phyloP scores from a whole-genome alignment of 2,797 vertebrate species.

The Xenopus petersii region DNA sequence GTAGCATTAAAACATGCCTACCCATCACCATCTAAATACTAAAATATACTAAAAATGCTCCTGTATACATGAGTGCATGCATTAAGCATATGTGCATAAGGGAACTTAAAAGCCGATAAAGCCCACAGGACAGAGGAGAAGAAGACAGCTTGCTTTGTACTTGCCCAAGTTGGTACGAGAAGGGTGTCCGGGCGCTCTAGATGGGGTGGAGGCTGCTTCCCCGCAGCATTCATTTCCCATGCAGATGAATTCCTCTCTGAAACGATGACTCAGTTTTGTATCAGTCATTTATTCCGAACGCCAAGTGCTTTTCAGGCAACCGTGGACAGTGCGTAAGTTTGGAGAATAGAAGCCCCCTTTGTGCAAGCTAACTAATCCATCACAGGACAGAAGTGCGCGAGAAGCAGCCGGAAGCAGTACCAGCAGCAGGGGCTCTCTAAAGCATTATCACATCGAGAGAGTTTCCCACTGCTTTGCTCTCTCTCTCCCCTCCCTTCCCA shows the following conservation, averaged over 20 bases:
- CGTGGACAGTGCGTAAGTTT: constrained; percentile 28
- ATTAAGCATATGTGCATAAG: too few species aligned
- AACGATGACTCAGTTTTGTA: constrained; percentile 53
- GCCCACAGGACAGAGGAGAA: neutral
- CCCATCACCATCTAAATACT: too few species aligned
- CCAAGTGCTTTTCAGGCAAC: constrained; percentile 26
- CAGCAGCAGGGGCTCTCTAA: constrained; percentile 46
- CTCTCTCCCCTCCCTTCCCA: constrained; percentile 26
- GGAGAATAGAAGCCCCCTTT: constrained; percentile 30
- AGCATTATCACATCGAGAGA: constrained; percentile 46
- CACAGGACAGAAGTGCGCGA: constrained; percentile 34
- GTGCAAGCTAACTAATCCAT: constrained; percentile 42
- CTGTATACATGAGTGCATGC: neutral
- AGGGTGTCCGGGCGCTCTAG: constrained; percentile 79
- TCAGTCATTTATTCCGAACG: constrained; percentile 48
- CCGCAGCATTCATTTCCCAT: constrained; percentile 85
- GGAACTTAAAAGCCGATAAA: too few species aligned
- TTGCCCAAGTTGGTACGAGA: constrained; percentile 79
- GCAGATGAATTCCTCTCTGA: constrained; percentile 66
- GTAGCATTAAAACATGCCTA: too few species aligned
- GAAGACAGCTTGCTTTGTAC: constrained; percentile 52
- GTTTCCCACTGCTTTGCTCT: constrained; percentile 40
- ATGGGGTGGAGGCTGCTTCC: constrained; percentile 72
- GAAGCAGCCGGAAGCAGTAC: constrained; percentile 42
- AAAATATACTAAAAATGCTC: neutral